Base-by-base conservation (phyloP, 2,888 invertebrate genomes). In the Hydropsyche betteni region DNA sequence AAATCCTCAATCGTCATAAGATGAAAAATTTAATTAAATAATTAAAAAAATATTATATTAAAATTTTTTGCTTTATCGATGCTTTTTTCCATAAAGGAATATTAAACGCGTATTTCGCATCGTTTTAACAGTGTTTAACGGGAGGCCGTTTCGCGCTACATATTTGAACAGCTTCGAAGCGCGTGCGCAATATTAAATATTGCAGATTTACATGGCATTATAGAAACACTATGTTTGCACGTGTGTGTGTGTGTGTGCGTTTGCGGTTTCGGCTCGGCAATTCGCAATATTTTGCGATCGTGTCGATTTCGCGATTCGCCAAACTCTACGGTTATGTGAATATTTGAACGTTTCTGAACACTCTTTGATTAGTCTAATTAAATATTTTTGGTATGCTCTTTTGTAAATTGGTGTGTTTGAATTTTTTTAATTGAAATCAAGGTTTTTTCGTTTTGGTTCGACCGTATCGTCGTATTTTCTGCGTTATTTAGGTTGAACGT, bases 121-220 rank as follows among this genome's bases (percentile, higher is more conserved):
- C 24, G 24, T 24, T 24, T 24, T 24, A 24, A 24, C 24, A 24
- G 24, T 24, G 24, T 24, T 24, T 24, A 14, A 5, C 16, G 61
- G 6, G n/a, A 51, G n/a, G 10, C 24, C 10, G 61, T 61, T 61
- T 61, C 5, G 61, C 33, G 61, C 33, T 24, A 61, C 6, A 61
- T 61, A 61, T 61, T 61, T 61, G 33, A 10, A 61, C 61, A 61
- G 61, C 16, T 16, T 16, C 33, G 5, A 1, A 5, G 61, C 61
- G 61, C 61, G 33, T 61, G 61, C 61, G 33, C 61, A 61, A 61
- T 61, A 61, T 33, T 61, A 61, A 61, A 61, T 61, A 61, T 61
- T 6, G 24, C 61, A 61, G 33, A 61, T 24, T 61, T 14, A 61
- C 33, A 5, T 24, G 24, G 10, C 61, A 33, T 61, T 55, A 55